Percentiles rank a stretch among this genome's conserved stretches.
phyloP scores from a whole-genome alignment of 2,113 vertebrate species.

The Canis aureus region DNA sequence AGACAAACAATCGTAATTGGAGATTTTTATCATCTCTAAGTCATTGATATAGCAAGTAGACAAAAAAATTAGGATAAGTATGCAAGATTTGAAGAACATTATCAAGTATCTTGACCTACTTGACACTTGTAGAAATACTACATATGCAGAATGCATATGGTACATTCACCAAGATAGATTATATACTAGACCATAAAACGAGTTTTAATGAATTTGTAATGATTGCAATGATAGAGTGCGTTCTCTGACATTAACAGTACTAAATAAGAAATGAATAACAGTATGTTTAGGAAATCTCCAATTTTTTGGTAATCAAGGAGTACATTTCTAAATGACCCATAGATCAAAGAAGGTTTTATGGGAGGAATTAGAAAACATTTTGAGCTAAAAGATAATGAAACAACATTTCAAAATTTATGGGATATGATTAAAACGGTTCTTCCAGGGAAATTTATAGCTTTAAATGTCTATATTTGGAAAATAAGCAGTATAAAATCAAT shows the following conservation, averaged over 20 bases:
- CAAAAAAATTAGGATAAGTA: not conserved
- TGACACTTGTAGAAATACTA: not conserved
- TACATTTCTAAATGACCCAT: not conserved
- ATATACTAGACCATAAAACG: not conserved
- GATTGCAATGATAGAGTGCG: not conserved
- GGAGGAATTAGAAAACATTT: not conserved
- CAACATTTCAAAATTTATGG: not conserved
- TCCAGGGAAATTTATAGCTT: not conserved
- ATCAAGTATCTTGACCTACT: not conserved
- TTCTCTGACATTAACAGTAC: not conserved
- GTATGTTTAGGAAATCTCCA: not conserved
- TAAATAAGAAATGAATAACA: not conserved
- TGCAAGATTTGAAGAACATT: not conserved
- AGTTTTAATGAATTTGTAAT: not conserved
- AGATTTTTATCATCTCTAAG: not conserved
- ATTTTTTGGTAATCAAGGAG: not conserved
- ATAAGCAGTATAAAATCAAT: not conserved
- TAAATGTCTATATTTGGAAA: not conserved
- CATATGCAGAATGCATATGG: not conserved
- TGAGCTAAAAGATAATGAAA: not conserved
- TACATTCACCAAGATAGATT: not conserved
- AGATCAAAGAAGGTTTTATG: not conserved
- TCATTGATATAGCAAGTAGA: not conserved
- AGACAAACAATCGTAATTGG: not conserved
- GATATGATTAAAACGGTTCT: not conserved